Evolutionary conservation across 2,888 invertebrate genomes (phyloP), one percentile per base, ranked within the genome.

Genomic region (Toxonevra muliebris): DNA sequence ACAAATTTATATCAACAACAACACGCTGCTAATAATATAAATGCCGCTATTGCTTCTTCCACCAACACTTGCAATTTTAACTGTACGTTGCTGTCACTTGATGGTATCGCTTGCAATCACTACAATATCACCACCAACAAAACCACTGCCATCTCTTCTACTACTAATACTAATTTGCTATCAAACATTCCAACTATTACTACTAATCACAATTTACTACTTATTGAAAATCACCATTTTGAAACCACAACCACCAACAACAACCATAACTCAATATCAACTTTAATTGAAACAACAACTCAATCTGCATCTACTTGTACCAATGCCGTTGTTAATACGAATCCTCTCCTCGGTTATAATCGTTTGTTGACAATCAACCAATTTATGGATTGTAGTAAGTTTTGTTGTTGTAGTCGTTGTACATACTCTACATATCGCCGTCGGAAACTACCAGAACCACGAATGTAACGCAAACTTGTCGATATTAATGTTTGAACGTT

Each of bases 301-400:
- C 69, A 71, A 61, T 73, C 74, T 64, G 70, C 68, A 71, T 71
- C 65, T 73, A 75, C 78, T 75, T 73, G 75, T 74, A 73, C 70
- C 15, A 69, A 69, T 57, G 79, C 72, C 75, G 73, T 74, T 72
- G 69, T 71, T 30, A 30, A 30, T 72, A 72, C 72, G 66, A 74
- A 74, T 72, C 69, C 66, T 7, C 30, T 30, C 30, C 2, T 74
- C 69, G 75, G 75, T 71, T 71, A 70, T 65, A 75, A 74, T 73
- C 70, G 73, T 75, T 69, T 74, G 68, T 70, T 74, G 69, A 70
- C 75, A 72, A 77, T 75, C 76, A 75, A 77, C 73, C 73, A 75
- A 75, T 82, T 78, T 79, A 79, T 81, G 83, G 83, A 84, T 75
- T 78, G 80, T 84, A 84, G 83, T 84, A 84, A 84, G 83, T 84